A percentile compares a stretch with the other conserved stretches of the same genome.
Evolutionary conservation across 2,113 vertebrate species (phyloP).

Genomic region (Onychorhynchus coronatus): DNA sequence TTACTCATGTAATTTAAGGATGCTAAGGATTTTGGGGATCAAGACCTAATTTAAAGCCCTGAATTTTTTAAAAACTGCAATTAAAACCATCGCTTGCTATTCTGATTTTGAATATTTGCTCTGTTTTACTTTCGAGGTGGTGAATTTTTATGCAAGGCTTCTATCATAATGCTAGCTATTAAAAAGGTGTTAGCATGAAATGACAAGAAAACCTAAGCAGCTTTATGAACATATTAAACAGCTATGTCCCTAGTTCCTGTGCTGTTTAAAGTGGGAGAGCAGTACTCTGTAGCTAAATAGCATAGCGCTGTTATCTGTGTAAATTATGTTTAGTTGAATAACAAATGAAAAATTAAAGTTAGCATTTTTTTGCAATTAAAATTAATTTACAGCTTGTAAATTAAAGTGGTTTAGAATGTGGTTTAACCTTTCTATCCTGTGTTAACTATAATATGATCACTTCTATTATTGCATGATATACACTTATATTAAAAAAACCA

Average conservation of each 20-base stretch:
- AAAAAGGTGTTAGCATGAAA: conserved; percentile 58
- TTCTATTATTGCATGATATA: conserved; percentile 32
- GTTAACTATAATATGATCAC: not conserved
- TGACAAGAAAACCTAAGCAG: conserved; percentile 55
- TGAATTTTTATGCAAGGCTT: conserved; percentile 30
- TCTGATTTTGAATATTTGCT: conserved; percentile 46
- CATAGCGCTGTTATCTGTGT: not conserved
- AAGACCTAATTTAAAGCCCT: conserved; percentile 51
- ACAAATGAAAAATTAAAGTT: conserved; percentile 13
- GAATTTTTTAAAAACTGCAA: conserved; percentile 33
- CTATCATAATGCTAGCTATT: conserved; percentile 36
- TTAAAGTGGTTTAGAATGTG: not conserved
- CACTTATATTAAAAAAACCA: not conserved
- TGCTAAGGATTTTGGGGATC: conserved; percentile 50
- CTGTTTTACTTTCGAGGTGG: not conserved
- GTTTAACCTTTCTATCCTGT: not conserved
- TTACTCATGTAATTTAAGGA: conserved; percentile 53
- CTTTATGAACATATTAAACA: conserved; percentile 51
- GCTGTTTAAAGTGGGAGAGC: not conserved
- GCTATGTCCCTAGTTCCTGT: not conserved
- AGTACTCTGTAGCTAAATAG: not conserved
- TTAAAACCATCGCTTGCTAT: conserved; percentile 16
- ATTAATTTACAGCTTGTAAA: conserved; percentile 12
- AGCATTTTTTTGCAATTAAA: conserved; percentile 16
- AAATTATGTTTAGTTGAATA: not conserved